These are phyloP conservation scores for Glyphotaelius pellucidus DNA, from an alignment of 2,888 invertebrate species.

Conservation along the genomic window DNA sequence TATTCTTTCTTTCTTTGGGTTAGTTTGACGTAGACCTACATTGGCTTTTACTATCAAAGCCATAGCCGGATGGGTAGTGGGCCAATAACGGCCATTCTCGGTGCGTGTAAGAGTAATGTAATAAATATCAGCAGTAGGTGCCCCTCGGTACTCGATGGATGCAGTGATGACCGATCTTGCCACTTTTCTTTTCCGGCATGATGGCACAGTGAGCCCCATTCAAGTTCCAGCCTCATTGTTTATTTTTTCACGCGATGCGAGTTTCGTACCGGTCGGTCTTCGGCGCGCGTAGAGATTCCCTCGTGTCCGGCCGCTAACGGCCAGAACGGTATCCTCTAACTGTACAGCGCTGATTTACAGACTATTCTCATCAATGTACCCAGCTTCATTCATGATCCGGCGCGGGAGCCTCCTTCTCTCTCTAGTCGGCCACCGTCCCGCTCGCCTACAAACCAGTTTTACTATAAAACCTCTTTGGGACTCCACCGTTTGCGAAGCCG, in stretches of 20 bases:
- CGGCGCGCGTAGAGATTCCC: constrained; percentile 17
- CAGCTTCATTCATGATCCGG: constrained; percentile 61
- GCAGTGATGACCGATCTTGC: not conserved
- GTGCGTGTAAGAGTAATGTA: not conserved
- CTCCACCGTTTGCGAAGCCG: not conserved
- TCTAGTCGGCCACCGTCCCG: constrained; percentile 45
- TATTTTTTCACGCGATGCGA: not conserved
- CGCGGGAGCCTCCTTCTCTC: constrained; percentile 40
- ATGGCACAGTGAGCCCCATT: constrained; percentile 27
- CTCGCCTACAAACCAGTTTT: constrained; percentile 64
- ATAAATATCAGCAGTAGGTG: not conserved
- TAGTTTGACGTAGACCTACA: not conserved
- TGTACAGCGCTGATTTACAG: constrained; percentile 64
- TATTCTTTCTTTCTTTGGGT: not conserved
- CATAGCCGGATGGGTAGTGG: not conserved
- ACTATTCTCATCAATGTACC: constrained; percentile 61
- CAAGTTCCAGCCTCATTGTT: constrained; percentile 22
- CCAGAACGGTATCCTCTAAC: constrained; percentile 64
- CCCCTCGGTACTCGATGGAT: not conserved
- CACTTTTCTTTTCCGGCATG: constrained; percentile 3
- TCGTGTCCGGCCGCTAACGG: constrained; percentile 38
- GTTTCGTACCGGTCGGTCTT: constrained; percentile 3
- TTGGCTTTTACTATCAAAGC: not conserved
- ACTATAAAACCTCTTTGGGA: constrained; percentile 52
- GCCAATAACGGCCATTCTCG: not conserved